These are phyloP conservation scores for Galerucella nymphaeae DNA, from an alignment of 2,888 invertebrate genomes.

Conservation along the genomic window DNA sequence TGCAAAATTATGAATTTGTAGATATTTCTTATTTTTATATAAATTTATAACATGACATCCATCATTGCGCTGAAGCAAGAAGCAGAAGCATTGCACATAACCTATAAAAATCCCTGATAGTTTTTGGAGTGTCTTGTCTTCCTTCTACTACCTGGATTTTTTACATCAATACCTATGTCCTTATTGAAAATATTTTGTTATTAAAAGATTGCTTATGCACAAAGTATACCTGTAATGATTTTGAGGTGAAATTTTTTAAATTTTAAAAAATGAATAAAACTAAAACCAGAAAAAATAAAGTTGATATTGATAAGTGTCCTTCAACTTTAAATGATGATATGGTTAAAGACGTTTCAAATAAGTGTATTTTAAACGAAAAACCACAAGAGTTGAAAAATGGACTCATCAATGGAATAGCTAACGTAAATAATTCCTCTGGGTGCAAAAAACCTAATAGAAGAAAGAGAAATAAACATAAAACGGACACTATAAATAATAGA, in stretches of 20 bases:
- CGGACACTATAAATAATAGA: conserved; percentile 42
- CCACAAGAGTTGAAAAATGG: conserved; percentile 49
- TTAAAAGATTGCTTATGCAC: conserved; percentile 30
- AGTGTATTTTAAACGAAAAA: conserved; percentile 45
- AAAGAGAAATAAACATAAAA: conserved; percentile 44
- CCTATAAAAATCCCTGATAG: conserved; percentile 43
- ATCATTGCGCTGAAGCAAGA: conserved; percentile 33
- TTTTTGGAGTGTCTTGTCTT: conserved; percentile 40
- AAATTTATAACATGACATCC: conserved; percentile 16
- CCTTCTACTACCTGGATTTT: conserved; percentile 32
- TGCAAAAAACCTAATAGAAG: conserved; percentile 42
- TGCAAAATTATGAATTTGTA: neutral
- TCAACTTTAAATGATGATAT: conserved; percentile 47
- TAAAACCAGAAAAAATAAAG: conserved; percentile 48
- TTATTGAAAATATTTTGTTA: conserved; percentile 38
- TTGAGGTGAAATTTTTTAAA: conserved; percentile 22
- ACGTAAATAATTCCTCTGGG: conserved; percentile 41
- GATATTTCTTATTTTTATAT: neutral
- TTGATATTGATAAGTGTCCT: conserved; percentile 54
- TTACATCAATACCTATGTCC: conserved; percentile 47
- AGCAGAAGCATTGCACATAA: no score
- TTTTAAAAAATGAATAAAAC: conserved; percentile 52
- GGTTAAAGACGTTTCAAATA: conserved; percentile 45
- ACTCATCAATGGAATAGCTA: conserved; percentile 50
- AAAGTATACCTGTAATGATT: conserved; percentile 40